A percentile compares a stretch with the other conserved stretches of the same genome.
phyloP scores from a whole-genome alignment of 2,888 invertebrate species.

The Ferdinandea cuprea region DNA sequence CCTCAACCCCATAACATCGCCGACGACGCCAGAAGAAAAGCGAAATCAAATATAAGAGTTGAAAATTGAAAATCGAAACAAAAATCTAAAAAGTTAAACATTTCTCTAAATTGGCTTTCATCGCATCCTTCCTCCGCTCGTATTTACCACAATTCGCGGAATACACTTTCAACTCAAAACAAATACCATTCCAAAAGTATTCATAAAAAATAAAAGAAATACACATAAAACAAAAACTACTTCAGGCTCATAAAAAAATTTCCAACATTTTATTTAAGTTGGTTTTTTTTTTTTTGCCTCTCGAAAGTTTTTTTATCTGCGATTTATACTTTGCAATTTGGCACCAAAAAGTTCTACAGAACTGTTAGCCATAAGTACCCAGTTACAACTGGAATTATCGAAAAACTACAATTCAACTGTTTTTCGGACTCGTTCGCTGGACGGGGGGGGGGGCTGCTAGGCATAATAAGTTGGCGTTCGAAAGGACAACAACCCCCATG shows the following conservation, averaged over 20 bases:
- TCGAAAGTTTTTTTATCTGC: slow-evolving; percentile 46
- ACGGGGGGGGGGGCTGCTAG: too few relatives aligned
- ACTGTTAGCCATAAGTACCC: slow-evolving; percentile 21
- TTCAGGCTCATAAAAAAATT: slow-evolving; percentile 44
- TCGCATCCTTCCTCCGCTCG: too few relatives aligned
- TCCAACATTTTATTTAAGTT: slow-evolving; percentile 31
- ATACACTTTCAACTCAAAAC: background rate
- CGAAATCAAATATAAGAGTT: slow-evolving; percentile 5
- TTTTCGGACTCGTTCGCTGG: background rate
- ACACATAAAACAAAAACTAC: slow-evolving; percentile 22
- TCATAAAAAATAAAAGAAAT: background rate
- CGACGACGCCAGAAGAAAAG: too few relatives aligned
- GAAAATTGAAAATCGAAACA: slow-evolving; percentile 2
- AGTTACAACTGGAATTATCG: slow-evolving; percentile 20
- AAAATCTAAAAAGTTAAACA: slow-evolving; percentile 17
- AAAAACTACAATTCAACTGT: slow-evolving; percentile 23
- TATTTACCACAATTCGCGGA: background rate
- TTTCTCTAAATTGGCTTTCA: background rate
- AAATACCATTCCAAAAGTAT: slow-evolving; percentile 1
- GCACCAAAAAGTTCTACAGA: slow-evolving; percentile 32
- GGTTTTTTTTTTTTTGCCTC: background rate
- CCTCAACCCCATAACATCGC: background rate
- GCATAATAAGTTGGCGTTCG: too few relatives aligned
- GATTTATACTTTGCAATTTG: slow-evolving; percentile 59
- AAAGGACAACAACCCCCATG: slow-evolving; percentile 36